These are phyloP conservation scores for Pseudochromis fuscus DNA, from an alignment of 2,797 vertebrate genomes.

Conservation along the genomic window DNA sequence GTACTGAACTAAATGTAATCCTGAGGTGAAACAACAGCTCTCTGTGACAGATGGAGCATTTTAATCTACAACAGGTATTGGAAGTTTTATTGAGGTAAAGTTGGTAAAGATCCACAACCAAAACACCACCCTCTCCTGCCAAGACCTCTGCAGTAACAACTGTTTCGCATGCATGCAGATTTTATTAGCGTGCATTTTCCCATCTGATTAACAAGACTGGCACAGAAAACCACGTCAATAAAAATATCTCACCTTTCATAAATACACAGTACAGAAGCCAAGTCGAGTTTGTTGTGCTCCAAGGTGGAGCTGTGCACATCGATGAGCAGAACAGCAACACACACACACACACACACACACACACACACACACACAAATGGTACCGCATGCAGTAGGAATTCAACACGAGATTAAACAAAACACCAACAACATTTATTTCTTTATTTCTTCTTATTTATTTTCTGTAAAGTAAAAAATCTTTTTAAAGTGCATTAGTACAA, in stretches of 20 bases:
- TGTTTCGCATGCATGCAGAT: background rate
- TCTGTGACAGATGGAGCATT: no score
- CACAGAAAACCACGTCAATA: constrained; percentile 11
- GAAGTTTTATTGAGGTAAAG: background rate
- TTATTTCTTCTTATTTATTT: constrained; percentile 64
- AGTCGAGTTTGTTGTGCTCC: background rate
- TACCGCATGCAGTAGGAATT: constrained; percentile 12
- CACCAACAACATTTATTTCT: background rate
- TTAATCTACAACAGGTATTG: background rate
- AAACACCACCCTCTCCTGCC: background rate
- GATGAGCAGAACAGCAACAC: no score
- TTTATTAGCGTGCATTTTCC: constrained; percentile 15
- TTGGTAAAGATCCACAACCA: background rate
- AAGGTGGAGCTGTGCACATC: constrained; percentile 3
- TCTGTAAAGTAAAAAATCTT: constrained; percentile 73
- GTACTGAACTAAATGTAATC: background rate
- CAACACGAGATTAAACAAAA: constrained; percentile 9
- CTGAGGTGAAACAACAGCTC: no score
- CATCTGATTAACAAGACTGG: background rate
- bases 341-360: no score
- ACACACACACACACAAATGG: no score
- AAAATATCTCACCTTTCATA: constrained; percentile 30
- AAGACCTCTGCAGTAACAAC: constrained; percentile 1
- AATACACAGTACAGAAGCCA: background rate
- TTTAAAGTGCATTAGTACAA: constrained; percentile 78